phyloP scores from a whole-genome alignment of 2,888 invertebrate species.

The Aspidiotus rigidus region DNA sequence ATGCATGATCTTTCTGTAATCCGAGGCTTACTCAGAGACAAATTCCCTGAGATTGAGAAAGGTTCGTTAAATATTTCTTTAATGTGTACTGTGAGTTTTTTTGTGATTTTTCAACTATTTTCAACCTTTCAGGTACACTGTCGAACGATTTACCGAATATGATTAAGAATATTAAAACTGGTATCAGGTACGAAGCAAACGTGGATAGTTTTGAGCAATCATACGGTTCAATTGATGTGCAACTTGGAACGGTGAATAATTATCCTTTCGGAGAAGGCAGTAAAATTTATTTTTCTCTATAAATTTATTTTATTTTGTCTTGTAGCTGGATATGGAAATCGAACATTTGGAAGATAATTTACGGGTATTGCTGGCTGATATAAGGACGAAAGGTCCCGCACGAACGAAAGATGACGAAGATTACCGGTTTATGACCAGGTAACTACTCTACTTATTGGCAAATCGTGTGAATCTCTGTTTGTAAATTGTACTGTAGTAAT shows the following conservation, averaged over 20 bases:
- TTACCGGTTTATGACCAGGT: constrained; percentile 20
- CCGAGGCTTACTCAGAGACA: constrained; percentile 65
- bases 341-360: constrained; percentile 66
- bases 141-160: constrained; percentile 54
- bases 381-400: constrained; percentile 57
- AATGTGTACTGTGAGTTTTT: background rate
- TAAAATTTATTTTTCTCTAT: constrained; percentile 34
- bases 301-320: constrained; percentile 39
- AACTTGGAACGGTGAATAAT: constrained; percentile 50
- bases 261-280: constrained; percentile 25
- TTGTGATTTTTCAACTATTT: background rate
- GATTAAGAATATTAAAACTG: constrained; percentile 57
- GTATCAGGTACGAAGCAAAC: constrained; percentile 57
- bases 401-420: constrained; percentile 42
- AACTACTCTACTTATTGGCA: background rate
- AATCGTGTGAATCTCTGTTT: background rate
- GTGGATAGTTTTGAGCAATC: constrained; percentile 62
- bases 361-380: constrained; percentile 53
- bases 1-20: constrained; percentile 64
- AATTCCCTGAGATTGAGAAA: constrained; percentile 55
- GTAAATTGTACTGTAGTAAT: background rate
- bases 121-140: constrained; percentile 52
- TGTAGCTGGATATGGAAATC: constrained; percentile 62
- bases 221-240: constrained; percentile 58
- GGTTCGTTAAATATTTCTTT: constrained; percentile 37